Percentiles rank a stretch among this genome's conserved stretches.
These are phyloP conservation scores for Loripinus fragilis DNA, from an alignment of 2,888 invertebrate species.

Conservation along the genomic window DNA sequence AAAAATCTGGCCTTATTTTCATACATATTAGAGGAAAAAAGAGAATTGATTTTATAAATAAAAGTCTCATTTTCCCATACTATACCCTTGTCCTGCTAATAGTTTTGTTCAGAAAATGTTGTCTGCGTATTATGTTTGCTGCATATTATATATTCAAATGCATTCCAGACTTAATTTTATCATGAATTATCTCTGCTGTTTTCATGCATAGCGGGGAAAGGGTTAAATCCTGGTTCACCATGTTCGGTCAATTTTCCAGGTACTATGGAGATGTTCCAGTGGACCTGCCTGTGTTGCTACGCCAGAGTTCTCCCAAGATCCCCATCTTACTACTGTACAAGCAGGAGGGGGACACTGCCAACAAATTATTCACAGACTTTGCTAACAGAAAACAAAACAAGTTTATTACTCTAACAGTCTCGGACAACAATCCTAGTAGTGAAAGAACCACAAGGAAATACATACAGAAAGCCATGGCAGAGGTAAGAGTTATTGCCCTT, in stretches of 20 bases:
- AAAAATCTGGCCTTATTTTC: no score
- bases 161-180: no score
- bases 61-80: no score
- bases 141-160: no score
- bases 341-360: conserved; percentile 76
- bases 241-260: conserved; percentile 65
- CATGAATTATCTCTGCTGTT: no score
- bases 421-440: conserved; percentile 69
- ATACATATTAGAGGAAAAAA: no score
- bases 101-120: no score
- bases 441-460: conserved; percentile 75
- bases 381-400: conserved; percentile 76
- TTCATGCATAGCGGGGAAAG: no score
- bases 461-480: conserved; percentile 77
- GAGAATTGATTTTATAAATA: no score
- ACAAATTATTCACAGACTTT: conserved; percentile 78
- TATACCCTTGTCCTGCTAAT: no score
- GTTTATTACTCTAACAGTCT: conserved; percentile 67
- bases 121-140: no score
- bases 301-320: conserved; percentile 74
- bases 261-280: conserved; percentile 76
- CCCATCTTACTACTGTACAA: conserved; percentile 80
- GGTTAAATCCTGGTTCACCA: no score
- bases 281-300: conserved; percentile 75
- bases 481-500: conserved; percentile 63